phyloP scores from a whole-genome alignment of 2,113 vertebrate genomes.

The Pampusana beccarii region DNA sequence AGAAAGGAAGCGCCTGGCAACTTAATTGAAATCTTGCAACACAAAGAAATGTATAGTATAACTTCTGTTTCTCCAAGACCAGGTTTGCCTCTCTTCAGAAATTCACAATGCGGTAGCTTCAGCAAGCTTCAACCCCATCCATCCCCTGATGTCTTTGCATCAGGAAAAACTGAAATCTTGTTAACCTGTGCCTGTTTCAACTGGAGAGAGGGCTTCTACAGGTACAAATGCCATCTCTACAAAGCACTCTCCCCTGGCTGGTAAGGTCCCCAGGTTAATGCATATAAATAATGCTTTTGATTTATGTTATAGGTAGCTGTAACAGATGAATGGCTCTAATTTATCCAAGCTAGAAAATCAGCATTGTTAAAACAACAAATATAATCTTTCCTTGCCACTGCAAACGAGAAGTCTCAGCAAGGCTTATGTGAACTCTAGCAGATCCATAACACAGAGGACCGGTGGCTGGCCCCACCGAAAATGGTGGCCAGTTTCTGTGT shows the following conservation, averaged over 20 bases:
- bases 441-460: not conserved
- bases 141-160: not conserved
- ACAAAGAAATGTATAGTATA: not conserved
- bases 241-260: not conserved
- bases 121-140: not conserved
- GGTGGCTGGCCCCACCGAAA: not conserved
- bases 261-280: not conserved
- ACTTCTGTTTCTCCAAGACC: not conserved
- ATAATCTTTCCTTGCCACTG: not conserved
- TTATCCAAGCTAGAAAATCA: slow-evolving; percentile 10
- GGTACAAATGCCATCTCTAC: not conserved
- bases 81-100: not conserved
- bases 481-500: not conserved
- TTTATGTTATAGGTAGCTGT: slow-evolving; percentile 8
- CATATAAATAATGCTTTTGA: slow-evolving; percentile 16
- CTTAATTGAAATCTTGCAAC: not conserved
- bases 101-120: not conserved
- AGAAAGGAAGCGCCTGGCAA: not conserved
- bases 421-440: not conserved
- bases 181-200: not conserved
- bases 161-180: not conserved
- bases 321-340: slow-evolving; percentile 36
- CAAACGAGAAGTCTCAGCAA: not conserved
- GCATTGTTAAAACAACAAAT: not conserved
- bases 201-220: not conserved